Base-by-base conservation (phyloP, 2,888 invertebrate species). In the Corbicula japonica region DNA sequence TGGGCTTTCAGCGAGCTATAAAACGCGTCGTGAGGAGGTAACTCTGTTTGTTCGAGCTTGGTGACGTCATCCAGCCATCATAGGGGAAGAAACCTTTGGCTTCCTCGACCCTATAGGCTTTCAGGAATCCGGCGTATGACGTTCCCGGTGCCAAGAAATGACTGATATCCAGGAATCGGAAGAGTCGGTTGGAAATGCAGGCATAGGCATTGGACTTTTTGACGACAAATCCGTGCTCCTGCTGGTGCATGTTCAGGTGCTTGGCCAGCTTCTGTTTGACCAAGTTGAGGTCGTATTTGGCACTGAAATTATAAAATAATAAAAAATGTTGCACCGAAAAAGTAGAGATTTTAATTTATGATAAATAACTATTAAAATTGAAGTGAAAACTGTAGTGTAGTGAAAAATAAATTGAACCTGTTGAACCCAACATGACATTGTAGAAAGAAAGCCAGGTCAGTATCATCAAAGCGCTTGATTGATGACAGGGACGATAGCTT, bases 141-240 rank as follows among this genome's bases (percentile, higher is more conserved):
- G 73, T 69, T 1, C 75, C 80, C 12, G 84, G 75, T 8, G 82
- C 74, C 12, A 84, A 38, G 38, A 71, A 84, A 6, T 73, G 54
- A n/a, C 63, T 58, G 30, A 84, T 73, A 32, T 82, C 80, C n/a
- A 84, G 54, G 41, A 82, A 79, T 32, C 63, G 73, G 1, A 81
- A 65, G 18, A 18, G 52, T 1, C 35, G 23, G 23, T 48, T 78
- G 1, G 69, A 21, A 18, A 82, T 41, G 35, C 78, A 80, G 5
- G 69, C 61, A 35, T 80, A 74, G 28, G 74, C 74, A n/a, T 68
- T 68, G 15, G 18, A 23, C 10, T 52, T 66, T 26, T 73, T 73
- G 35, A 66, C 73, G 23, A 73, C 73, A 32, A 79, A 66, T 18
- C 50, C 38, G 48, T 66, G 35, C 41, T 54, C 32, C n/a, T 48